Evolutionary conservation across 2,888 invertebrate species (phyloP), one percentile per base, ranked within the genome.

Genomic region (Ophioninae sp.): DNA sequence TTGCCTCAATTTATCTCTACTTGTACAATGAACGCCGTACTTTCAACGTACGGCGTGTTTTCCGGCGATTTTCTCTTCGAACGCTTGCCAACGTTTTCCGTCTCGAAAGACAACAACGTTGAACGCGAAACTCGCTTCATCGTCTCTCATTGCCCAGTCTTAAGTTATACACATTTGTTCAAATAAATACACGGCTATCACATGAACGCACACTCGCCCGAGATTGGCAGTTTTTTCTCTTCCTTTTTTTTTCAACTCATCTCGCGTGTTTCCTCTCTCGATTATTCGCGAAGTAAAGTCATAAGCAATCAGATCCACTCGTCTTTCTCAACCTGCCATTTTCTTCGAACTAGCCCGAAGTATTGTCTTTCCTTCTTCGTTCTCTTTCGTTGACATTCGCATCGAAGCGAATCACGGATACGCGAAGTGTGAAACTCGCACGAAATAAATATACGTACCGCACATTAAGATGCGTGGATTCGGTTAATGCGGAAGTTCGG

Each of bases 131-230:
- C 13, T 17, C 7, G 59, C 64, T 56, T 74, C 20, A 10, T 75
- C 44, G 23, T 21, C 30, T 37, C 23, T 75, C 56, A 23, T 37
- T 70, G 62, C 74, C 65, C 74, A 79, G 77, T 78, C 74, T 83
- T 86, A 85, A 86, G 88, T 86, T 88, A 87, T 87, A 88, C 87
- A 88, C 83, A 86, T 88, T 89, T 87, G 86, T 86, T 90, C 87
- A 90, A 91, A 91, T 91, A 91, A 91, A 91, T 91, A 91, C 87
- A 89, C 83, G 84, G 85, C 88, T 90, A 91, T 91, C 90, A 90
- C 90, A 91, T 89, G 86, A 87, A 89, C 30, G 87, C 39, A 81
- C 83, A 78, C 78, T 79, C 81, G 78, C 81, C 81, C 81, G 75
- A 85, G 87, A 88, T 85, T 86, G 86, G 81, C 79, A 67, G 75